These are phyloP conservation scores for Paedocypris micromegethes DNA, from an alignment of 2,797 vertebrate genomes.

Conservation along the genomic window DNA sequence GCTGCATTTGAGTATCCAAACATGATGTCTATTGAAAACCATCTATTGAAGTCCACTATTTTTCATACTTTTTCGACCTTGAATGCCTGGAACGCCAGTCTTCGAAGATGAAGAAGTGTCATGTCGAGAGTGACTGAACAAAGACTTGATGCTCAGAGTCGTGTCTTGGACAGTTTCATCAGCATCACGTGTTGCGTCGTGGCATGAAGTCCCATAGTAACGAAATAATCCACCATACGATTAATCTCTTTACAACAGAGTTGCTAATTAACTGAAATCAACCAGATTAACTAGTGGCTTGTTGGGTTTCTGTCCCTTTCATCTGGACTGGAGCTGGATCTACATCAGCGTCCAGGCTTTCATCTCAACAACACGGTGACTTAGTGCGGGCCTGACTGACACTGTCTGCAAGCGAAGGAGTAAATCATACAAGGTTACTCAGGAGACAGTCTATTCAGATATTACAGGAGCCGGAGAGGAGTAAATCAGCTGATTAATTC, in stretches of 20 bases:
- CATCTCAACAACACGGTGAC: neutral
- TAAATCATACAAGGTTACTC: constrained; percentile 5
- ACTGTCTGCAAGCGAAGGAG: neutral
- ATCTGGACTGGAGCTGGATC: neutral
- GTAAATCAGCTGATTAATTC: neutral
- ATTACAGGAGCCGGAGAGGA: neutral
- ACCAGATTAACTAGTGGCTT: constrained; percentile 15
- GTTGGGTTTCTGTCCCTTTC: neutral
- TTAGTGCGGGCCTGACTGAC: neutral
- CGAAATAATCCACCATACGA: constrained; percentile 20
- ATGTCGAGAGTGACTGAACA: neutral
- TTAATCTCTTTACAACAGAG: constrained; percentile 29
- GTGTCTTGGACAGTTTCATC: neutral
- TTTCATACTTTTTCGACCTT: no score
- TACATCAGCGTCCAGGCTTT: neutral
- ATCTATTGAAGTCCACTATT: no score
- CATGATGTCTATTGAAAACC: no score
- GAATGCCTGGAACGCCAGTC: no score
- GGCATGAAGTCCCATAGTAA: constrained; percentile 8
- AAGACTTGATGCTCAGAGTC: neutral
- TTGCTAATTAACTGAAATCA: constrained; percentile 32
- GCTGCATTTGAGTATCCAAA: no score
- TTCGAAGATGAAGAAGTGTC: neutral
- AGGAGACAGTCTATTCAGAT: neutral
- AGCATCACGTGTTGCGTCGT: neutral